Conservation (phyloP, 2,113 vertebrate genomes). For the Donacobius atricapilla region DNA sequence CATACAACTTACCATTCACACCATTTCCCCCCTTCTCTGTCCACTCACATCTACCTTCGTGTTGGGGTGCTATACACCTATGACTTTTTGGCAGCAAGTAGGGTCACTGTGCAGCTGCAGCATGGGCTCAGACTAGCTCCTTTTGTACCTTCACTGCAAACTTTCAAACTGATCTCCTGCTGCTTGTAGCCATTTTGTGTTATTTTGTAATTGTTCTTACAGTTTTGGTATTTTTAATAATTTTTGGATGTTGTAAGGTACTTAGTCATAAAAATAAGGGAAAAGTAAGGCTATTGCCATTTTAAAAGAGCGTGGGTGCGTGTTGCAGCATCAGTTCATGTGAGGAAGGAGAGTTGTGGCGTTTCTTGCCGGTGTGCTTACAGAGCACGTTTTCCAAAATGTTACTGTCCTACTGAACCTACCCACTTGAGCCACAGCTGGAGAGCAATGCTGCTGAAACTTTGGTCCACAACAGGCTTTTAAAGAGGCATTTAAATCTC, state of each 20-base stretch:
- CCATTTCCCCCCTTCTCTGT: fast-evolving
- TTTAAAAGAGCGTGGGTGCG: not conserved
- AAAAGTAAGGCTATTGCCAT: not conserved
- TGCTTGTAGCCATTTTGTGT: not conserved
- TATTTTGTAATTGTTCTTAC: not conserved
- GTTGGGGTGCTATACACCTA: not conserved
- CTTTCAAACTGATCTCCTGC: not conserved
- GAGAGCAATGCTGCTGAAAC: not conserved
- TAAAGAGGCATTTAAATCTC: not conserved
- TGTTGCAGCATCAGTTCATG: not conserved
- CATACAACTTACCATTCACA: not conserved
- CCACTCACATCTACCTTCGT: not conserved
- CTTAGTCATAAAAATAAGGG: not conserved
- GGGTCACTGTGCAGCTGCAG: not conserved
- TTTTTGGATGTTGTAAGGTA: not conserved
- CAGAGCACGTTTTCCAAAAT: not conserved
- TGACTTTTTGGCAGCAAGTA: not conserved
- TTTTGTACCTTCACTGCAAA: not conserved
- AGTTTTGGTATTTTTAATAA: not conserved
- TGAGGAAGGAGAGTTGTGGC: not conserved
- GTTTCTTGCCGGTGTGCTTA: not conserved
- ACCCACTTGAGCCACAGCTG: not conserved
- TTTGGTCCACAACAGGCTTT: not conserved
- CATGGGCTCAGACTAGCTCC: not conserved
- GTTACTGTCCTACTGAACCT: not conserved